Evolutionary conservation across 2,797 vertebrate genomes (phyloP), one percentile per base, ranked within the genome.

Genomic region (Gastrophryne carolinensis): DNA sequence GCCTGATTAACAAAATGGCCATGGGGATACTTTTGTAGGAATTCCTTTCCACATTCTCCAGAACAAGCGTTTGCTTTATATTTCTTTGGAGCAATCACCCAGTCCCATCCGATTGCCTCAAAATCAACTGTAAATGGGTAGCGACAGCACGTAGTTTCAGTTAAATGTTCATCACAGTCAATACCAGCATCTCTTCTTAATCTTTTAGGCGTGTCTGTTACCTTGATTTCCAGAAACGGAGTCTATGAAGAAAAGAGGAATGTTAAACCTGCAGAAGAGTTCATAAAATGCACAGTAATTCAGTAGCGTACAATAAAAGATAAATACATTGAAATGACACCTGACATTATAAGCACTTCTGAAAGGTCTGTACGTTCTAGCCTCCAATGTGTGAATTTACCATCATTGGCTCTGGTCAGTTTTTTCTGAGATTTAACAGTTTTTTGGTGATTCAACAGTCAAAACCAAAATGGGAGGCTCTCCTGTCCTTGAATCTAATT

Each of bases 1-100:
- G 95, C 95, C 83, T 96, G 94, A 89, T 96, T 95, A 53, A 98
- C 96, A 12, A 99, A 91, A 85, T 98, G 97, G 66, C 95, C 96
- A 86, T 99, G 96, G 0, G 96, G 96, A 80, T 95, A 98, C 84
- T 98, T 98, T 89, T 98, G 96, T 88, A 99, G 85, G 88, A 96
- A 94, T 79, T 97, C 95, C 86, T 95, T 94, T 89, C 98, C 96
- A 23, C 97, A 99, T 88, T 99, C 95, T 85, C 96, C 97, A 0
- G 94, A 96, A 88, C 97, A 99, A 65, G 98, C 97, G 82, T 99
- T 97, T 21, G 96, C 97, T 90, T 98, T 99, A 84, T 98, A 99
- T 92, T 95, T 94, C 81, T 98, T 98, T 4, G 97, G 97, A 29
- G 97, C 96, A 2, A 99, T 98, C 90, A 99, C 96, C 96, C 96